Evolutionary conservation across 2,888 invertebrate genomes (phyloP).

Genomic region (Drosophila mettleri): DNA sequence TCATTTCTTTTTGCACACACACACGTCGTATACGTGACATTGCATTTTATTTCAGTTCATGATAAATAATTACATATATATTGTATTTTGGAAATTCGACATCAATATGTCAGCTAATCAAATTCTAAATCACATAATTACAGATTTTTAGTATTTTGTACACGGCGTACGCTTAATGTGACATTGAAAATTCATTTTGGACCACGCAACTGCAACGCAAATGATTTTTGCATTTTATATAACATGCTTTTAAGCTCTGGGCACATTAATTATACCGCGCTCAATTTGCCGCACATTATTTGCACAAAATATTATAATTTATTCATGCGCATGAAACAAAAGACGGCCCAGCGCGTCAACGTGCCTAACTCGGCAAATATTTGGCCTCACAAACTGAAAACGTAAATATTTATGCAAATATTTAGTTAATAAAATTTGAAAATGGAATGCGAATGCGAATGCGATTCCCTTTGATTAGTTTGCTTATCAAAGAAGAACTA

Average conservation of each 20-base stretch:
- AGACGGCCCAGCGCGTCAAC: slow-evolving; percentile 9
- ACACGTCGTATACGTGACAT: no score
- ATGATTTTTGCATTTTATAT: slow-evolving; percentile 9
- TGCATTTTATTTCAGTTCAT: no score
- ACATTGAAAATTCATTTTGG: slow-evolving; percentile 4
- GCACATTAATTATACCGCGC: slow-evolving; percentile 37
- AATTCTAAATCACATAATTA: neutral
- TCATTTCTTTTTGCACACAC: no score
- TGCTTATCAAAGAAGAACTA: slow-evolving; percentile 15
- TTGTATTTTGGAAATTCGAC: neutral
- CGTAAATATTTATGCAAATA: slow-evolving; percentile 10
- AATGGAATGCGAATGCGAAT: neutral
- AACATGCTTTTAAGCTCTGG: slow-evolving; percentile 9
- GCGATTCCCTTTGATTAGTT: neutral
- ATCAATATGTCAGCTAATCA: neutral
- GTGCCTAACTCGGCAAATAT: slow-evolving; percentile 10
- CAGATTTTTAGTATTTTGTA: neutral
- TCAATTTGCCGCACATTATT: slow-evolving; percentile 40
- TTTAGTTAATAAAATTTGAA: neutral
- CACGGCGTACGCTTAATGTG: slow-evolving; percentile 19
- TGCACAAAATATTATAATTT: slow-evolving; percentile 27
- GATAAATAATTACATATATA: no score
- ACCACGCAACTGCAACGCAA: neutral
- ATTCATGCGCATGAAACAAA: slow-evolving; percentile 28
- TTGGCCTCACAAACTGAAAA: neutral